Evolutionary conservation across 2,888 invertebrate species (phyloP), one percentile per base, ranked within the genome.

Genomic region (Notodromas monacha): DNA sequence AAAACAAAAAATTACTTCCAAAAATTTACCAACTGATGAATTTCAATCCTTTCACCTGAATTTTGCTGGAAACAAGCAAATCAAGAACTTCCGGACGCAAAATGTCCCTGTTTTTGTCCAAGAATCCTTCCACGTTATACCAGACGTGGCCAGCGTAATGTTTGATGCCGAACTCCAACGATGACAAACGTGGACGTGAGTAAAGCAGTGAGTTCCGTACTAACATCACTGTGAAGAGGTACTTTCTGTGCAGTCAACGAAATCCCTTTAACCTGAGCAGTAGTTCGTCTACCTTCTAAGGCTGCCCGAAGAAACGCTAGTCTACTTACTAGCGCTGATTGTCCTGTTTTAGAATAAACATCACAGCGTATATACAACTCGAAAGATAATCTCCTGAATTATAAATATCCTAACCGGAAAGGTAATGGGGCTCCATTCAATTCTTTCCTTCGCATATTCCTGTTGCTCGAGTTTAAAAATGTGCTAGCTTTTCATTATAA

Each of bases 201-300:
- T 89, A 96, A 14, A 79, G 55, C 44, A n/a, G n/a, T n/a, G n/a
- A 79, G 55, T 44, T 77, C 79, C 45, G 84, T 86, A 12, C 84
- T 55, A 4, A 81, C 76, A 45, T 92, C 89, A 48, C 86, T 86
- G 48, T 86, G 84, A 55, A 92, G 89, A 49, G 86, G 89, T 55
- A 92, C 92, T 52, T 92, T 89, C 36, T 96, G 56, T 54, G 84
- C 92, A 2, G 84, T 81, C 31, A 69, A 59, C 48, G 92, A 89
- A 0, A 79, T 77, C 1, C 84, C 86, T 45, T 86, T 70, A 1
- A n/a, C n/a, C n/a, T n/a, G n/a, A n/a, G n/a, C n/a, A 92, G 96
- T 50, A 96, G 92, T 50, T 89, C 89, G 42, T 84, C 81, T 51
- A 96, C 92, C 46, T 96, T 92, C 42, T 92, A 89, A 36, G 96